Percentiles rank a stretch among this genome's conserved stretches.
Evolutionary conservation across 2,113 vertebrate species (phyloP).

Genomic region (Nicator chloris): DNA sequence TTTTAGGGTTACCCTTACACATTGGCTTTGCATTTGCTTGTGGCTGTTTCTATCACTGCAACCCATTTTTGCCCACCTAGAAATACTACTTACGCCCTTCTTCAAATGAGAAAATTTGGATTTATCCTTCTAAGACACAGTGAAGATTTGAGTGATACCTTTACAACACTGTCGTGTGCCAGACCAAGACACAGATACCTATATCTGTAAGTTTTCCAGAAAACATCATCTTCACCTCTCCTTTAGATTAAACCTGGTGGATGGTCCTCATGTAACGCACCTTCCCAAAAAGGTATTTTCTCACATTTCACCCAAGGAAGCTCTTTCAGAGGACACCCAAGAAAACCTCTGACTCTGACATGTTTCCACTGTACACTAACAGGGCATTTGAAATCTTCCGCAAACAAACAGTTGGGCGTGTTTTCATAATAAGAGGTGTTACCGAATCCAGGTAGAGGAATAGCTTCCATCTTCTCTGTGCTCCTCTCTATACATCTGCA

Average conservation of each 20-base stretch:
- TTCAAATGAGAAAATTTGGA: neutral
- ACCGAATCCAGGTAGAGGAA: neutral
- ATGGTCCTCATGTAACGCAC: neutral
- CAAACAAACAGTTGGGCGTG: neutral
- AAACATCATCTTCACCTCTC: neutral
- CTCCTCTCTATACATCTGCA: neutral
- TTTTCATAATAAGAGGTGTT: neutral
- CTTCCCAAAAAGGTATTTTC: neutral
- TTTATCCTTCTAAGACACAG: neutral
- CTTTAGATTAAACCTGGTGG: neutral
- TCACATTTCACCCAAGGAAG: neutral
- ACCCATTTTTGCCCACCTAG: neutral
- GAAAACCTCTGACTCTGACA: neutral
- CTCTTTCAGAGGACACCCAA: neutral
- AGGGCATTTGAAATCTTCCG: neutral
- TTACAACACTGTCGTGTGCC: neutral
- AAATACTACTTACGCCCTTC: neutral
- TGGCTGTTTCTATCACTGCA: neutral
- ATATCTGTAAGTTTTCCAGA: neutral
- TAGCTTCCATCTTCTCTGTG: neutral
- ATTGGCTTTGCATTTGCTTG: neutral
- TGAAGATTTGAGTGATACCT: neutral
- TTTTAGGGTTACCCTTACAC: constrained; percentile 11
- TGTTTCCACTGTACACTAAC: neutral
- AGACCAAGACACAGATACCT: neutral